A percentile compares a stretch with the other conserved stretches of the same genome.
These are phyloP conservation scores for Ochropleura leucogaster DNA, from an alignment of 2,888 invertebrate genomes.

Conservation along the genomic window DNA sequence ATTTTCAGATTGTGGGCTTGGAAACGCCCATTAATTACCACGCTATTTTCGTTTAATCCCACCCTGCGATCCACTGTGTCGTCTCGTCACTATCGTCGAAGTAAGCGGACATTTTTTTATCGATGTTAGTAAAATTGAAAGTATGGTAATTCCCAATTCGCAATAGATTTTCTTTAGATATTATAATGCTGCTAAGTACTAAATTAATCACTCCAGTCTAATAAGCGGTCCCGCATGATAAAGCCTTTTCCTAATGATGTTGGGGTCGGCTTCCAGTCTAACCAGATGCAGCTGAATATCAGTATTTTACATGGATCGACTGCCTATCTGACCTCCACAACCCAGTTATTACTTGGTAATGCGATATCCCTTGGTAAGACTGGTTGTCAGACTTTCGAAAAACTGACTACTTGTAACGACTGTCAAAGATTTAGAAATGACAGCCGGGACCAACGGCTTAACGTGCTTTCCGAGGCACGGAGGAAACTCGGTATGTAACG, in stretches of 20 bases:
- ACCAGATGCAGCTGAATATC: no score
- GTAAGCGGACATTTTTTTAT: constrained; percentile 72
- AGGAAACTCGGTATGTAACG: no score
- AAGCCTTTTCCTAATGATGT: background rate
- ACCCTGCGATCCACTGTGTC: constrained; percentile 82
- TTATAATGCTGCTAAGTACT: background rate
- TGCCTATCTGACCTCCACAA: no score
- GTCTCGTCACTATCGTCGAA: constrained; percentile 79
- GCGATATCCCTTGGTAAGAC: no score
- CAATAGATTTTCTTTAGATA: background rate
- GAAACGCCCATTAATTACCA: constrained; percentile 84
- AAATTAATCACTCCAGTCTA: background rate
- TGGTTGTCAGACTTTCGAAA: no score
- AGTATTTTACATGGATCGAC: no score
- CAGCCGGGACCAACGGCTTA: no score
- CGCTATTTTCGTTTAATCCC: constrained; percentile 88
- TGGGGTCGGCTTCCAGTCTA: background rate
- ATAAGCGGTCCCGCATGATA: background rate
- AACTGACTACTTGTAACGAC: no score
- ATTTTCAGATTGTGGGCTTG: constrained; percentile 83
- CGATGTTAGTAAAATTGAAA: background rate
- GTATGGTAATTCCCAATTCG: background rate
- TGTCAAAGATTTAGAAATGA: no score
- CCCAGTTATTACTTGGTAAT: no score
- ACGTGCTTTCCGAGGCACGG: no score